Percentiles rank a stretch among this genome's conserved stretches.
Conservation (phyloP, 2,113 vertebrate genomes). For the Hassar affinis region DNA sequence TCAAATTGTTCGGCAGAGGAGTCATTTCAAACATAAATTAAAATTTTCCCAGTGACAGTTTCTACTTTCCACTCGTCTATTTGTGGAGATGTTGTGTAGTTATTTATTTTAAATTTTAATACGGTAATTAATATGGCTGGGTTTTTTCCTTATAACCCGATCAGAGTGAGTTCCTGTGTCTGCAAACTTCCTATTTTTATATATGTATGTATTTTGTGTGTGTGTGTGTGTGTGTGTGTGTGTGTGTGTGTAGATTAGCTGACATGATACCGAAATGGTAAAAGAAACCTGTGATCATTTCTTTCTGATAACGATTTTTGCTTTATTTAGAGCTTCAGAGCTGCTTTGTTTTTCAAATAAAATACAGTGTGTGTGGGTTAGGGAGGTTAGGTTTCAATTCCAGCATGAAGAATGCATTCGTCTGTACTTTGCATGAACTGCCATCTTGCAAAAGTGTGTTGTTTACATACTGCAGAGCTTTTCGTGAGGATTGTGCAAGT, state of each 20-base stretch:
- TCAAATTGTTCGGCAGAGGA: not conserved
- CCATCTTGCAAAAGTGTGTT: constrained; percentile 68
- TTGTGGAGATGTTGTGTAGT: too few species aligned
- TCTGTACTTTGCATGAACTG: constrained; percentile 72
- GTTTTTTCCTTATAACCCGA: not conserved
- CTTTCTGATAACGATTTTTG: not conserved
- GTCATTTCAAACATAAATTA: not conserved
- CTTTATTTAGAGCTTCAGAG: not conserved
- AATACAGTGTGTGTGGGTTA: not conserved
- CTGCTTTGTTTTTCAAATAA: constrained; percentile 1
- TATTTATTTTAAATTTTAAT: too few species aligned
- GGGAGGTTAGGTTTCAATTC: constrained; percentile 44
- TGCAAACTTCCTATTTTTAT: not conserved
- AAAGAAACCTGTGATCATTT: not conserved
- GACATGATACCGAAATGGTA: not conserved
- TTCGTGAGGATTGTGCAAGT: constrained; percentile 64
- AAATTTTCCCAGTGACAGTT: not conserved
- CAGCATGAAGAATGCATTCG: constrained; percentile 56
- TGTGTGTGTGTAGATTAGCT: not conserved
- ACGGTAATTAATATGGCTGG: too few species aligned
- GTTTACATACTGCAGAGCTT: constrained; percentile 62
- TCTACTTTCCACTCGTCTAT: too few species aligned
- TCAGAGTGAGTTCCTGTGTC: not conserved
- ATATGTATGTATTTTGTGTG: too few species aligned
- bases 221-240: not conserved